phyloP scores from a whole-genome alignment of 2,888 invertebrate species.

The Embidobia sp. region DNA sequence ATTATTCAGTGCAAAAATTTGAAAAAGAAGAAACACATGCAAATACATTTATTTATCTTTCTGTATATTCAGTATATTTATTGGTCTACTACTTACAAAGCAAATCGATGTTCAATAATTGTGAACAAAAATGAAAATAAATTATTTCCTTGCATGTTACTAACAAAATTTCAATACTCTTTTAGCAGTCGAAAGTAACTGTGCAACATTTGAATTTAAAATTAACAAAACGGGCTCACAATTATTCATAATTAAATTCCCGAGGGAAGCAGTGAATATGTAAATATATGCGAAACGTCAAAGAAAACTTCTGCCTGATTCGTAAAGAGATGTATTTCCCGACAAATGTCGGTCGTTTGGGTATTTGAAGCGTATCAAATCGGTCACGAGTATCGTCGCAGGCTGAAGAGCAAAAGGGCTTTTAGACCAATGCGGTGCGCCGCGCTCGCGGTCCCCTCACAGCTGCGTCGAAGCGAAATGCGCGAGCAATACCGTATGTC shows the following conservation, averaged over 20 bases:
- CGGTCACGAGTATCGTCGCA: slow-evolving; percentile 47
- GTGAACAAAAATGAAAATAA: too few species aligned
- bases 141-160: too few species aligned
- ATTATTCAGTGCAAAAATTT: too few species aligned
- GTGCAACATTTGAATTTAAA: slow-evolving; percentile 11
- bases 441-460: slow-evolving; percentile 41
- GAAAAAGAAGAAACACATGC: too few species aligned
- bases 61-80: too few species aligned
- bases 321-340: slow-evolving; percentile 36
- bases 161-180: too few species aligned
- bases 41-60: too few species aligned
- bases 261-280: slow-evolving; percentile 1
- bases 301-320: slow-evolving; percentile 20
- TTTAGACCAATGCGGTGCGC: slow-evolving; percentile 46
- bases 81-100: too few species aligned
- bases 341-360: slow-evolving; percentile 44
- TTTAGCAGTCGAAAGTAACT: too few species aligned
- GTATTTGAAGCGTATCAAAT: slow-evolving; percentile 51
- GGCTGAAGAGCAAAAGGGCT: slow-evolving; percentile 64
- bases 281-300: slow-evolving; percentile 27
- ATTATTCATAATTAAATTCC: slow-evolving; percentile 28
- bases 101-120: too few species aligned
- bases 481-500: slow-evolving; percentile 23
- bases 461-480: slow-evolving; percentile 41
- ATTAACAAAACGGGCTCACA: not conserved